Evolutionary conservation across 2,113 vertebrate species (phyloP).

Genomic region (Myrmecobius fasciatus): DNA sequence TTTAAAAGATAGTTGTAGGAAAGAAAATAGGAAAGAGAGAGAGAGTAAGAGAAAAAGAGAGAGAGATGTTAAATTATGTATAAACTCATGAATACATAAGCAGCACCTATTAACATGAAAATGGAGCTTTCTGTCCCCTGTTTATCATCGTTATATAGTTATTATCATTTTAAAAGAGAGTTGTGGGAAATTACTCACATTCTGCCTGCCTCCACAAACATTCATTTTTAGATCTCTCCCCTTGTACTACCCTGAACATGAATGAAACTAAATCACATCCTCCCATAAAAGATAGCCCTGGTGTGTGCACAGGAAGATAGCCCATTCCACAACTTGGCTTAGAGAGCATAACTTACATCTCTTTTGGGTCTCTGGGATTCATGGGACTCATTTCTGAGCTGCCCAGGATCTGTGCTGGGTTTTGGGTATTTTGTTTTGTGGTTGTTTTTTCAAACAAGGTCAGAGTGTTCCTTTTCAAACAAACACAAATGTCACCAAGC

Average conservation of each 20-base stretch:
- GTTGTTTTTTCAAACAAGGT: slow-evolving; percentile 24
- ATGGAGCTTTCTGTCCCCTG: neutral
- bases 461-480: slow-evolving; percentile 62
- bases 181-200: neutral
- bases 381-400: slow-evolving; percentile 29
- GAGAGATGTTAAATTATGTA: neutral
- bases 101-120: neutral
- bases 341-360: slow-evolving; percentile 40
- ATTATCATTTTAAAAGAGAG: neutral
- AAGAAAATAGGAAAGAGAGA: neutral
- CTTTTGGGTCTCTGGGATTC: slow-evolving; percentile 3
- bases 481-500: slow-evolving; percentile 25
- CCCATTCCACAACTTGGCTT: slow-evolving; percentile 5
- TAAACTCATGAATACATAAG: neutral
- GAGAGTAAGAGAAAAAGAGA: too few species aligned
- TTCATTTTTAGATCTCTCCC: neutral
- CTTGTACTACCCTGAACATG: slow-evolving; percentile 5
- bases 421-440: slow-evolving; percentile 41
- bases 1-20: neutral
- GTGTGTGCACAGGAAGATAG: neutral
- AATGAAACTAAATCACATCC: slow-evolving; percentile 30
- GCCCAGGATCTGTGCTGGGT: neutral
- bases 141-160: neutral
- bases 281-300: neutral
- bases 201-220: neutral